A percentile compares a stretch with the other conserved stretches of the same genome.
phyloP scores from a whole-genome alignment of 2,888 invertebrate species.

The Taphrorychus bicolor region DNA sequence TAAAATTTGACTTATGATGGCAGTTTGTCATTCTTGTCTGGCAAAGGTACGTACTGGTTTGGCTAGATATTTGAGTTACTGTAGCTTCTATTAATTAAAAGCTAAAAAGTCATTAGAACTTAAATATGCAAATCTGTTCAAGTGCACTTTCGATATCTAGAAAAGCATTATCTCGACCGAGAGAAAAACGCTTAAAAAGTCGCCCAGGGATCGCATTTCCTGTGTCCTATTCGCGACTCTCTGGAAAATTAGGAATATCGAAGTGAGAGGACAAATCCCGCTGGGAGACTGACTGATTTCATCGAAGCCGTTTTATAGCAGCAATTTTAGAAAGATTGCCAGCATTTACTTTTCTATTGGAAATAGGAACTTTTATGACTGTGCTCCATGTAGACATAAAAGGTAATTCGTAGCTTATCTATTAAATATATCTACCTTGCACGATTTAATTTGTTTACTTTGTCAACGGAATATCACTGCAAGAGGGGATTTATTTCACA shows the following conservation, averaged over 20 bases:
- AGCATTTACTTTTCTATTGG: not conserved
- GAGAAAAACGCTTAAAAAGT: not conserved
- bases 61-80: no score
- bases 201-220: not conserved
- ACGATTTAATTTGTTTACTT: no score
- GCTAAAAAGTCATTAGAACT: no score
- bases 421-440: no score
- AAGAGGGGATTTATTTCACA: no score
- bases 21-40: not conserved
- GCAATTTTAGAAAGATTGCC: slow-evolving; percentile 2
- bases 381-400: not conserved
- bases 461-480: no score
- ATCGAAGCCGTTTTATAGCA: not conserved
- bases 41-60: no score
- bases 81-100: no score
- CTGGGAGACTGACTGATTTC: slow-evolving; percentile 3
- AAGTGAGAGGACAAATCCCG: slow-evolving; percentile 18
- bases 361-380: not conserved
- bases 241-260: slow-evolving; percentile 23
- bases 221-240: slow-evolving; percentile 1
- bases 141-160: no score
- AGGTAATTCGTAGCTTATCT: no score
- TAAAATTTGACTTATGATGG: not conserved
- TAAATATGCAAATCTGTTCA: no score
- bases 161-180: no score